These are phyloP conservation scores for Sylvia atricapilla DNA, from an alignment of 2,113 vertebrate species.

Conservation along the genomic window DNA sequence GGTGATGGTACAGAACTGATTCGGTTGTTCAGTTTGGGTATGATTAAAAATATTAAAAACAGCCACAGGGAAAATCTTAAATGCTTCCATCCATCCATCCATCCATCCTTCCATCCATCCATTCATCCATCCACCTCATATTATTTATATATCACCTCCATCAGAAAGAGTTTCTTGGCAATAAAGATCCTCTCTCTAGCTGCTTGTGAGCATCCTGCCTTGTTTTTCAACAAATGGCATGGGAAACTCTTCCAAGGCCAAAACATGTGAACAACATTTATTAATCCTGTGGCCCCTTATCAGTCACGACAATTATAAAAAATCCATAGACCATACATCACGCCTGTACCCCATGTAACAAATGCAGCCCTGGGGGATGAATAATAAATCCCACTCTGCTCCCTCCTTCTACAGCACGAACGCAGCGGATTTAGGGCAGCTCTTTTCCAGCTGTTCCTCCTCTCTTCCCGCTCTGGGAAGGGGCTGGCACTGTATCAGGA, in stretches of 20 bases:
- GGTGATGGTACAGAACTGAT: not conserved
- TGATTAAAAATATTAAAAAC: not conserved
- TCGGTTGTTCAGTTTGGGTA: not conserved
- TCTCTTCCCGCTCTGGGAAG: accelerated
- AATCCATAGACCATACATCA: not conserved
- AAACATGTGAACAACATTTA: not conserved
- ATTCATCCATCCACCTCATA: not conserved
- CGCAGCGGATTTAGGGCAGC: not conserved
- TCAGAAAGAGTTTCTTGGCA: not conserved
- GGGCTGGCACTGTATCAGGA: not conserved
- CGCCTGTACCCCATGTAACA: not conserved
- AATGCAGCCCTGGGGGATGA: not conserved
- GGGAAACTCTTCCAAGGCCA: conserved; percentile 25
- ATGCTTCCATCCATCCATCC: not conserved
- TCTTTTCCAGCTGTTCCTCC: not conserved
- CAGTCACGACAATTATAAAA: not conserved
- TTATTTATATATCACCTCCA: not conserved
- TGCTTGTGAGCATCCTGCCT: not conserved
- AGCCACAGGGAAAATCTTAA: not conserved
- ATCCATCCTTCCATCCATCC: not conserved
- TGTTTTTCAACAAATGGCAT: not conserved
- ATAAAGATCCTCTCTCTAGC: not conserved
- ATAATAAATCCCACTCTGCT: not conserved
- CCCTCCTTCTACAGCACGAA: not conserved
- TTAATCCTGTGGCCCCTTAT: not conserved